Evolutionary conservation across 2,888 invertebrate species (phyloP).

Genomic region (Thecophora atra): DNA sequence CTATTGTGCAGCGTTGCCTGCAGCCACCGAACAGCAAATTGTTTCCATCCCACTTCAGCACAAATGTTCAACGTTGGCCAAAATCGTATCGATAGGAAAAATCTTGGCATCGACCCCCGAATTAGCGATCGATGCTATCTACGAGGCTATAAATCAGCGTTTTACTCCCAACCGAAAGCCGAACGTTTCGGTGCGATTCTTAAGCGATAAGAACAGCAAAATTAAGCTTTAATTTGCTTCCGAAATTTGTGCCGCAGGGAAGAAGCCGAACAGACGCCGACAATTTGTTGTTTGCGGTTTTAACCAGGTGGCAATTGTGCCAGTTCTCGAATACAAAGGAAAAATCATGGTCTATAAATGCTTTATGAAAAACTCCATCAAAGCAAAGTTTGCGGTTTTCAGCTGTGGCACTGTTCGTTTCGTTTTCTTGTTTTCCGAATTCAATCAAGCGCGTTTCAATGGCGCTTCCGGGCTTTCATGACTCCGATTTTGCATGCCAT

Average conservation of each 20-base stretch:
- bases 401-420: background rate
- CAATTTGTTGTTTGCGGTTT: slow-evolving; percentile 23
- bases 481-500: slow-evolving; percentile 5
- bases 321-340: background rate
- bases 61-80: background rate
- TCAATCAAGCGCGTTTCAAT: slow-evolving; percentile 29
- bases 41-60: no score
- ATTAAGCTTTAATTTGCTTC: slow-evolving; percentile 34
- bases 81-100: background rate
- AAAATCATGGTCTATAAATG: background rate
- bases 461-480: slow-evolving; percentile 32
- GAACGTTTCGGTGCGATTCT: background rate
- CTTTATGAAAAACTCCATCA: slow-evolving; percentile 31
- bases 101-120: slow-evolving; percentile 3
- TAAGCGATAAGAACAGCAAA: slow-evolving; percentile 21
- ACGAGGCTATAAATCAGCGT: slow-evolving; percentile 19
- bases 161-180: background rate
- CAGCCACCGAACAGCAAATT: no score
- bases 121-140: slow-evolving; percentile 27
- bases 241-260: slow-evolving; percentile 23
- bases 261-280: slow-evolving; percentile 17
- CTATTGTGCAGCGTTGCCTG: no score
- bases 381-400: slow-evolving; percentile 12
- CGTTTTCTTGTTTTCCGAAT: background rate
- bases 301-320: slow-evolving; percentile 31